Evolutionary conservation across 2,113 vertebrate species (phyloP), one percentile per base, ranked within the genome.

Genomic region (Cyprinodon variegatus): DNA sequence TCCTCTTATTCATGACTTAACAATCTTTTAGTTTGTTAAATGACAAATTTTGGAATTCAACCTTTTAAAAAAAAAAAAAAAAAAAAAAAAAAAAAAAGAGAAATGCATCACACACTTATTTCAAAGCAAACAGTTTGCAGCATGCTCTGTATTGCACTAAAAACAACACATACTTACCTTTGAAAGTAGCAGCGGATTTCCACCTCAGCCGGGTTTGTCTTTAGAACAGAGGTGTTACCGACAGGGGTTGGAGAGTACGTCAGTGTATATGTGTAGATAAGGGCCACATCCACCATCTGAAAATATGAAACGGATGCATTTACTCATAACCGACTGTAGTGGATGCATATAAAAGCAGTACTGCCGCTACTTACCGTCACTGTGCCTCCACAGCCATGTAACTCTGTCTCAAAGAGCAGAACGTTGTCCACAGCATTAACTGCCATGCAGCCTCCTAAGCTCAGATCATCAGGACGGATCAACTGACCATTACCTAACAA

Each of bases 251-350:
- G 89, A 0, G 63, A 60, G 39, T 94, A 93, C 7, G 38, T n/a
- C 53, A 94, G 82, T 38, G 65, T 40, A 40, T 92, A 94, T 5
- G 50, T 72, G 83, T 93, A 94, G 76, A 93, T 11, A 9, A 94
- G 84, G 15, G 67, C 40, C 0, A 85, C 89, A 10, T 90, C 78
- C 0, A 89, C 90, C 85, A 90, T 88, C 93, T 94, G 41, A 45
- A 20, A 73, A 9, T 15, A 59, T 1, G 7, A 14, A 22, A 17
- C 40, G 3, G 4, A 66, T 41, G 62, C 0, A 43, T 60, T 0
- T 11, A 60, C 20, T 11, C 63, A 2, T 57, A n/a, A 15, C 1
- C 39, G 5, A 41, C 13, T n/a, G 1, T n/a, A 22, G 4, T 0
- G 1, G 11, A 12, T 5, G 11, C 20, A 29, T 29, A 13, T 4